Percentiles rank a stretch among this genome's conserved stretches.
Conservation (phyloP, 2,797 vertebrate species). For the Naso thynnoides region DNA sequence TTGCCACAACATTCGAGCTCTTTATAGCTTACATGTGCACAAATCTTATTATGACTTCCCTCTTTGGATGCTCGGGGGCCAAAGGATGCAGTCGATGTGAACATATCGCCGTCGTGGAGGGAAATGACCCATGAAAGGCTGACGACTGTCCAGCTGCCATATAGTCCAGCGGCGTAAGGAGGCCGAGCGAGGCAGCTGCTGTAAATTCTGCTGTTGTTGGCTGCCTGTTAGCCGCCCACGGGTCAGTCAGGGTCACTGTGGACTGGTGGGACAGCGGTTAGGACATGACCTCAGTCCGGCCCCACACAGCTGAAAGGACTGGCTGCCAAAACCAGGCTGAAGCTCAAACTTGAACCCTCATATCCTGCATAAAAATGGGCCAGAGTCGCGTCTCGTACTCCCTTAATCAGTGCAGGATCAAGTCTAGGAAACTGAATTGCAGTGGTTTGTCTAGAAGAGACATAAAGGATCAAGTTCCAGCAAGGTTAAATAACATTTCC, state of each 20-base stretch:
- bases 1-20: constrained; percentile 70
- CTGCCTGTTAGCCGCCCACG: constrained; percentile 26
- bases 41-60: constrained; percentile 63
- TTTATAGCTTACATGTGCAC: constrained; percentile 78
- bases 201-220: constrained; percentile 46
- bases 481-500: constrained; percentile 46
- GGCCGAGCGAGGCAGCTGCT: constrained; percentile 7
- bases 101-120: constrained; percentile 62
- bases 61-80: constrained; percentile 54
- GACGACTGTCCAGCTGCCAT: constrained; percentile 14
- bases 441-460: constrained; percentile 59
- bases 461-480: constrained; percentile 41
- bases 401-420: constrained; percentile 44
- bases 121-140: constrained; percentile 46
- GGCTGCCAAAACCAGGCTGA: constrained; percentile 52
- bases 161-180: background rate
- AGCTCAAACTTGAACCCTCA: constrained; percentile 48
- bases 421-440: constrained; percentile 47
- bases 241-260: constrained; percentile 54
- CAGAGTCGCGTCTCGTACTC: constrained; percentile 40
- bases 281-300: constrained; percentile 52
- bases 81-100: constrained; percentile 55
- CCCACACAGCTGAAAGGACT: constrained; percentile 62
- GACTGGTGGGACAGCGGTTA: constrained; percentile 57
- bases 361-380: constrained; percentile 49